Evolutionary conservation across 1,140 invertebrate species (phyloP).

Genomic region (Pachypeltis micranthus): DNA sequence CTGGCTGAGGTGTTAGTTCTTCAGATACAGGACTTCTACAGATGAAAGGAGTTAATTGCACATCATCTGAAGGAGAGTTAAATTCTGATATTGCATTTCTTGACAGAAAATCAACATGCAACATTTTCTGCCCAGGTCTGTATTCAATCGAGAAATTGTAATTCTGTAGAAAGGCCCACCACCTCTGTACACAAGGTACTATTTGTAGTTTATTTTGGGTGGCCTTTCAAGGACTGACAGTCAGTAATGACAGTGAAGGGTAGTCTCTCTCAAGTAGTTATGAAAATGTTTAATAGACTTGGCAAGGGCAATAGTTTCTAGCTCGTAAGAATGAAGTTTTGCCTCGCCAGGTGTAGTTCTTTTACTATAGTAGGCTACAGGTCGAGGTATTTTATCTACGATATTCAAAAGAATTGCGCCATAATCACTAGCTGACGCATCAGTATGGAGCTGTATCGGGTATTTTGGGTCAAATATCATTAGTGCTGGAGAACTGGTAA

Average conservation of each 20-base stretch:
- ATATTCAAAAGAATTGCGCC: constrained; percentile 21
- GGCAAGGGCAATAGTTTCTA: neutral
- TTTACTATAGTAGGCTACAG: constrained; percentile 22
- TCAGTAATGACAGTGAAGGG: neutral
- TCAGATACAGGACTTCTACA: too few relatives aligned
- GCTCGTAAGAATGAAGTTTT: neutral
- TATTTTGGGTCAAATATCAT: constrained; percentile 31
- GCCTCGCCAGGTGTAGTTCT: neutral
- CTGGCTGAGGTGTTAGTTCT: too few relatives aligned
- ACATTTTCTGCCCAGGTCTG: neutral
- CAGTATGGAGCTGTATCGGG: constrained; percentile 29
- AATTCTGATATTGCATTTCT: neutral
- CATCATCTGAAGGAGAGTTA: too few relatives aligned
- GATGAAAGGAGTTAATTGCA: too few relatives aligned
- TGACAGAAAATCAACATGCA: constrained; percentile 6
- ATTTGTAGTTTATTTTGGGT: neutral
- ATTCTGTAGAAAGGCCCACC: constrained; percentile 4
- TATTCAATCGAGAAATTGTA: constrained; percentile 4
- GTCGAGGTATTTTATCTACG: constrained; percentile 17
- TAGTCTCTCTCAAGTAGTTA: neutral
- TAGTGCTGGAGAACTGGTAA: constrained; percentile 29
- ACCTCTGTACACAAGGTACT: neutral
- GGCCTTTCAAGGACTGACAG: constrained; percentile 4
- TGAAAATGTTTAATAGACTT: constrained; percentile 3
- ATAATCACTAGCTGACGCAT: constrained; percentile 24